Evolutionary conservation across 2,888 invertebrate genomes (phyloP).

Genomic region (Gymnosoma rotundatum): DNA sequence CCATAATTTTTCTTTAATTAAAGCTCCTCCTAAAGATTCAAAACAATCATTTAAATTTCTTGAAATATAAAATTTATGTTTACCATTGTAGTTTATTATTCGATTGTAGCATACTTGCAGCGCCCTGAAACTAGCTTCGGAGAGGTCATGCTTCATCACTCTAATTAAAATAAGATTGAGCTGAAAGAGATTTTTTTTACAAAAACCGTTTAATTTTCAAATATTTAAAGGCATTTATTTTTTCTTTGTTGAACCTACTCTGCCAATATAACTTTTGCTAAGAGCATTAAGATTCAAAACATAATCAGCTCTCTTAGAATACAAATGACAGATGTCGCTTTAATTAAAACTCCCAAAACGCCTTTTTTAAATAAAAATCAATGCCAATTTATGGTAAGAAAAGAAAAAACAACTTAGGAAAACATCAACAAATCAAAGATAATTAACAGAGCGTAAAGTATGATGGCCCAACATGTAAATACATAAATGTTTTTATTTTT

Average conservation of each 20-base stretch:
- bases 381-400: slow-evolving; percentile 63
- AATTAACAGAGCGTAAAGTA: slow-evolving; percentile 73
- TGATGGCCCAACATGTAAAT: slow-evolving; percentile 60
- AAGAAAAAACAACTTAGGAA: slow-evolving; percentile 28
- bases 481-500: slow-evolving; percentile 40
- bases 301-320: slow-evolving; percentile 8
- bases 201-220: no score
- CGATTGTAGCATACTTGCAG: no score
- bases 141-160: no score
- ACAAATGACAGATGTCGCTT: slow-evolving; percentile 68
- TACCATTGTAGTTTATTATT: no score
- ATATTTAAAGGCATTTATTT: slow-evolving; percentile 10
- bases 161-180: no score
- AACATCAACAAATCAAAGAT: slow-evolving; percentile 72
- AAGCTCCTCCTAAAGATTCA: no score
- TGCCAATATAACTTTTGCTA: slow-evolving; percentile 31
- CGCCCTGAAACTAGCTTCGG: no score
- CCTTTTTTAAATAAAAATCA: slow-evolving; percentile 65
- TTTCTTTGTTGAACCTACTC: background rate
- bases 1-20: no score
- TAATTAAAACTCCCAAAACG: slow-evolving; percentile 71
- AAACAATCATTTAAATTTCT: no score
- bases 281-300: slow-evolving; percentile 48
- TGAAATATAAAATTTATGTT: no score
- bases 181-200: no score